Conservation (phyloP, 2,113 vertebrate genomes). For the Ameiurus melas region DNA sequence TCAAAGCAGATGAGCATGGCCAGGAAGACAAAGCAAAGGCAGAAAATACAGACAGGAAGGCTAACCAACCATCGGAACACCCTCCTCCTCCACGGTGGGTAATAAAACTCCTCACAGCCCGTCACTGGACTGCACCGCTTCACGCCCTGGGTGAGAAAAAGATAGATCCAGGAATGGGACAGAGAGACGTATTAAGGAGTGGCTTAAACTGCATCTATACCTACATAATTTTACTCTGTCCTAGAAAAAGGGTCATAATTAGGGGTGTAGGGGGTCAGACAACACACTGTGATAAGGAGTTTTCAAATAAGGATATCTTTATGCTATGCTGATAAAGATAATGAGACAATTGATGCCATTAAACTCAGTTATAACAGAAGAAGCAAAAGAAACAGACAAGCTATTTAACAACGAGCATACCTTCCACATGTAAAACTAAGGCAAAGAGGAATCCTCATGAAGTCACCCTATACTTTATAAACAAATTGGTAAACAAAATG, state of each 20-base stretch:
- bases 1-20: constrained; percentile 96
- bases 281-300: background rate
- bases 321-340: background rate
- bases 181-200: background rate
- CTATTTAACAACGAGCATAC: background rate
- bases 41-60: constrained; percentile 88
- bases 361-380: background rate
- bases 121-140: constrained; percentile 92
- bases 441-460: background rate
- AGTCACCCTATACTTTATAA: background rate
- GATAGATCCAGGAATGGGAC: background rate
- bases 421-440: background rate
- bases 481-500: background rate
- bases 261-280: background rate
- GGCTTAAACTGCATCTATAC: background rate
- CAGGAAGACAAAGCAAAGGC: constrained; percentile 89
- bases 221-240: background rate
- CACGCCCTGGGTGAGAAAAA: constrained; percentile 72
- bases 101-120: constrained; percentile 90
- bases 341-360: no score
- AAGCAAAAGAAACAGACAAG: background rate
- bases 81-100: constrained; percentile 90
- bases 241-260: background rate
- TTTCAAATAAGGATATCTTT: background rate
- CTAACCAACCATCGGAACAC: constrained; percentile 93